These are phyloP conservation scores for Podilymbus podiceps DNA, from an alignment of 2,113 vertebrate species.

Conservation along the genomic window DNA sequence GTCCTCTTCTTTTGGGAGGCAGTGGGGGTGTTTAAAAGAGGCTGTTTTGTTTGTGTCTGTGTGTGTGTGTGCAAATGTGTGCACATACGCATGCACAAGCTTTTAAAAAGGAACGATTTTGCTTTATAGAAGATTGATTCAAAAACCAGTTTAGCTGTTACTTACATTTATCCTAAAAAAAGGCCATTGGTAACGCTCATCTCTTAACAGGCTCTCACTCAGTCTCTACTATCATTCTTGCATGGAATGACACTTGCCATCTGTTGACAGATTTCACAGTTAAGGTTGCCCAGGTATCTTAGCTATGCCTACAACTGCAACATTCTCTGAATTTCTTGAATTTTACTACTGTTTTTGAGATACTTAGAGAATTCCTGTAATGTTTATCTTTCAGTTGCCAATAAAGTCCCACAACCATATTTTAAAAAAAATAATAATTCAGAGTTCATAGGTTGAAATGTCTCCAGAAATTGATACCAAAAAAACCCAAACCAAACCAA, in stretches of 20 bases:
- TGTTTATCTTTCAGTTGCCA: not conserved
- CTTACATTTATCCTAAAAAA: not conserved
- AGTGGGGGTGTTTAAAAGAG: not conserved
- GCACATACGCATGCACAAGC: not conserved
- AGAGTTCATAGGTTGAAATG: not conserved
- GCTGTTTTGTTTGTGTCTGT: not conserved
- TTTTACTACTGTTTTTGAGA: not conserved
- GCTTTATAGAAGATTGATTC: not conserved
- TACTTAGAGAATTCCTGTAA: not conserved
- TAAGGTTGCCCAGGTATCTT: not conserved
- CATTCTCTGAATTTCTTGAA: not conserved
- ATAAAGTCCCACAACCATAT: not conserved
- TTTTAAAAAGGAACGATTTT: not conserved
- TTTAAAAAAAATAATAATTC: not conserved
- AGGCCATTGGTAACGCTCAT: not conserved
- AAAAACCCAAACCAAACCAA: too few relatives aligned
- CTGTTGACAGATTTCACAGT: not conserved
- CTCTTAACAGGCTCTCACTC: not conserved
- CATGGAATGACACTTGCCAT: not conserved
- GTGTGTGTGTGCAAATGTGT: rapidly evolving
- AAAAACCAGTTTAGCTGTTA: not conserved
- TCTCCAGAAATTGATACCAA: not conserved
- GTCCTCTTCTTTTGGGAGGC: not conserved
- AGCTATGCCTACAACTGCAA: not conserved
- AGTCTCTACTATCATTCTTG: not conserved